Evolutionary conservation across 2,797 vertebrate genomes (phyloP).

Genomic region (Epinephelus coioides): DNA sequence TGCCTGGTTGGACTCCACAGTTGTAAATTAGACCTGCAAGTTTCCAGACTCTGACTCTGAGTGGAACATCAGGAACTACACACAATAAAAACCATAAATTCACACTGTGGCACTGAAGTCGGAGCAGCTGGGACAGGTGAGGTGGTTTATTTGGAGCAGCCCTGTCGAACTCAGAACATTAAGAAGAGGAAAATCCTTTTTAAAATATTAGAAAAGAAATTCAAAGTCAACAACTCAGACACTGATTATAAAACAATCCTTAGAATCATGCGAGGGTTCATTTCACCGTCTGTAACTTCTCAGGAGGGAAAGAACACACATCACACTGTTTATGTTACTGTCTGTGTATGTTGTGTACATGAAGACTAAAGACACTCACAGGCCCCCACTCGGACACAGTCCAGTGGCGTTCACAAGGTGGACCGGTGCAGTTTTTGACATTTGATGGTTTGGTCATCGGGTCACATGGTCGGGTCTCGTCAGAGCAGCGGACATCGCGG

Average conservation of each 20-base stretch:
- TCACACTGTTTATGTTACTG: background rate
- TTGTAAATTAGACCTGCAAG: slow-evolving; percentile 39
- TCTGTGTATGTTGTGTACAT: background rate
- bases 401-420: slow-evolving; percentile 97
- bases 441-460: slow-evolving; percentile 85
- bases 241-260: background rate
- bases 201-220: background rate
- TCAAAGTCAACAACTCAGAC: background rate
- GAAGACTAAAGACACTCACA: slow-evolving; percentile 82
- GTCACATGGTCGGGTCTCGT: slow-evolving; percentile 92
- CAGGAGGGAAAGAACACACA: background rate
- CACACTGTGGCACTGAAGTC: slow-evolving; percentile 16
- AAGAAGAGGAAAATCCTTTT: background rate
- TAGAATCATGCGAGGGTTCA: background rate
- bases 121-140: background rate
- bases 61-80: slow-evolving; percentile 32
- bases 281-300: too few relatives aligned
- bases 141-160: background rate
- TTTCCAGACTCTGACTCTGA: slow-evolving; percentile 38
- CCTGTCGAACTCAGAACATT: background rate
- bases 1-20: slow-evolving; percentile 14
- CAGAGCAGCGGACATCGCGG: slow-evolving; percentile 95
- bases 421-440: slow-evolving; percentile 94
- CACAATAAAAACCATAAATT: slow-evolving; percentile 25
- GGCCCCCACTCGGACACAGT: slow-evolving; percentile 97